A percentile compares a stretch with the other conserved stretches of the same genome.
Evolutionary conservation across 2,797 vertebrate species (phyloP).

Genomic region (Pseudochirops corinnae): DNA sequence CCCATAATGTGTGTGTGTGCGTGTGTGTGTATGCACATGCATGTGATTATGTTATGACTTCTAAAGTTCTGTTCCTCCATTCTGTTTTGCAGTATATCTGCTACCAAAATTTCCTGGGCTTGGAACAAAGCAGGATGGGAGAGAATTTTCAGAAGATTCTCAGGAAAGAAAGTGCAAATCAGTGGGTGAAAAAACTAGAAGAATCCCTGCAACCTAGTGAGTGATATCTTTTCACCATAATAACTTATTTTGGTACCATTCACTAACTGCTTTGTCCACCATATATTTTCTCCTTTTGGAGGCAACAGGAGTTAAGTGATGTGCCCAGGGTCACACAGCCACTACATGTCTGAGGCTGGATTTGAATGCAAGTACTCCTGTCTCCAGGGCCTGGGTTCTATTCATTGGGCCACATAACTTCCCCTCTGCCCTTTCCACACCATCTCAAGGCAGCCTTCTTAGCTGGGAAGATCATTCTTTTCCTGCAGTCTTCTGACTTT

Average conservation of each 20-base stretch:
- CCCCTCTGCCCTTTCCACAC: neutral
- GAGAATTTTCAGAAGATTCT: neutral
- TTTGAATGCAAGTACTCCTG: neutral
- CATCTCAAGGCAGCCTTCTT: neutral
- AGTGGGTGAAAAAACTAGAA: too few species aligned
- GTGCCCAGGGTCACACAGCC: neutral
- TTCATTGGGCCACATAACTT: too few species aligned
- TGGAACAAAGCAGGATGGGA: neutral
- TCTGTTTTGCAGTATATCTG: neutral
- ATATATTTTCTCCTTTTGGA: too few species aligned
- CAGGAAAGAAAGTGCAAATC: neutral
- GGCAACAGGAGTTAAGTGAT: neutral
- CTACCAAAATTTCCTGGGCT: neutral
- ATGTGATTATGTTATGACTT: neutral
- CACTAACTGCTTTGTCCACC: neutral
- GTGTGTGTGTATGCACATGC: too few species aligned
- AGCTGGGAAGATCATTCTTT: neutral
- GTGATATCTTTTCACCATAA: neutral
- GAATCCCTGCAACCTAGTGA: neutral
- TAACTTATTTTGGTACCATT: neutral
- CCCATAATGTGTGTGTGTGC: neutral
- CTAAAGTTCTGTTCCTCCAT: neutral
- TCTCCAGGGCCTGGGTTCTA: neutral
- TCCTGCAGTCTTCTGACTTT: neutral
- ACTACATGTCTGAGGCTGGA: neutral